Evolutionary conservation across 2,113 vertebrate genomes (phyloP).

Genomic region (Sisor rabdophorus): DNA sequence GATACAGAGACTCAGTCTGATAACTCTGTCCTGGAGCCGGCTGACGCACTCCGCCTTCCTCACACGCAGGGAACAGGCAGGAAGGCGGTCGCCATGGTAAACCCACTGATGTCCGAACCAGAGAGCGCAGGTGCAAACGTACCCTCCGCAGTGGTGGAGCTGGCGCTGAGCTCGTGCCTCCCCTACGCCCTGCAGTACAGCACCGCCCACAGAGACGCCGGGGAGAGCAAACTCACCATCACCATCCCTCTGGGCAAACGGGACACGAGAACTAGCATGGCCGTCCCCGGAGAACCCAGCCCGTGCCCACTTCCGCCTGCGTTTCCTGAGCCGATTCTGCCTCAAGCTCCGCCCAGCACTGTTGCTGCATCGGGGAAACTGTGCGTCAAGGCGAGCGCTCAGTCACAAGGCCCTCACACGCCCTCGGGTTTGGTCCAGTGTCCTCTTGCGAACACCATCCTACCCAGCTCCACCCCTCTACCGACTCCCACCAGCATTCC

Average conservation of each 20-base stretch:
- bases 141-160: conserved; percentile 67
- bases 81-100: conserved; percentile 58
- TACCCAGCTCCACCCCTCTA: conserved; percentile 68
- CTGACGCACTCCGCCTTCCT: conserved; percentile 56
- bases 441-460: conserved; percentile 66
- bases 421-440: conserved; percentile 67
- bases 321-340: conserved; percentile 71
- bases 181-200: conserved; percentile 76
- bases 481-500: conserved; percentile 58
- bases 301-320: conserved; percentile 62
- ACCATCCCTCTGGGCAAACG: conserved; percentile 65
- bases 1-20: conserved; percentile 85
- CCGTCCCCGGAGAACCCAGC: conserved; percentile 58
- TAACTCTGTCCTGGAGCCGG: conserved; percentile 72
- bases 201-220: conserved; percentile 68
- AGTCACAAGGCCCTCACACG: conserved; percentile 63
- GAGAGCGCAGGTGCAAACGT: conserved; percentile 64
- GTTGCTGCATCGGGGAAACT: conserved; percentile 66
- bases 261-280: conserved; percentile 61
- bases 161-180: conserved; percentile 74
- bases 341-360: conserved; percentile 70
- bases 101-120: conserved; percentile 63
- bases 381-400: conserved; percentile 56
- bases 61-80: conserved; percentile 22
- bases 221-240: conserved; percentile 68